These are phyloP conservation scores for Pseudococcus jackbeardsleyi DNA, from an alignment of 2,888 invertebrate species.

Conservation along the genomic window DNA sequence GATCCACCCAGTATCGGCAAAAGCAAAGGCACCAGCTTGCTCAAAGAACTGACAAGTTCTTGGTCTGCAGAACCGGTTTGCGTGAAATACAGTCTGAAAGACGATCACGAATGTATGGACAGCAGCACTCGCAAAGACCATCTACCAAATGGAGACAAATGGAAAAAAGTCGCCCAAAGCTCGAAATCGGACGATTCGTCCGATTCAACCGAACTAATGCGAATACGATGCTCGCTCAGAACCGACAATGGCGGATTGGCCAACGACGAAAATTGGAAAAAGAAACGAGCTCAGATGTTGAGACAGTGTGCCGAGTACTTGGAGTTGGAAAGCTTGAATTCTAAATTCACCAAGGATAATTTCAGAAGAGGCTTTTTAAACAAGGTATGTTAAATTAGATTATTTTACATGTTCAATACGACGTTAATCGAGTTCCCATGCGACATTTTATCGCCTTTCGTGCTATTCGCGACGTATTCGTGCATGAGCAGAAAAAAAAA, in stretches of 20 bases:
- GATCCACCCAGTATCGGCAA: not conserved
- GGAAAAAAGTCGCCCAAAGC: slow-evolving; percentile 75
- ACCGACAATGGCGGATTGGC: slow-evolving; percentile 72
- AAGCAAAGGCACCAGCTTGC: slow-evolving; percentile 53
- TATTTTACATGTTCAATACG: not conserved
- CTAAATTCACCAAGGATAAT: slow-evolving; percentile 76
- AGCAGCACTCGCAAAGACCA: not conserved
- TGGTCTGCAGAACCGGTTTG: slow-evolving; percentile 63
- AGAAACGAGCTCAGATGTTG: slow-evolving; percentile 75
- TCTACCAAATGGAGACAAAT: slow-evolving; percentile 79
- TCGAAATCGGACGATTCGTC: slow-evolving; percentile 75
- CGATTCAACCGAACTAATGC: not conserved
- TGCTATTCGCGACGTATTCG: not conserved
- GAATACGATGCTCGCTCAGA: not conserved
- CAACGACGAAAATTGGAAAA: slow-evolving; percentile 78
- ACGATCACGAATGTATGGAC: slow-evolving; percentile 58
- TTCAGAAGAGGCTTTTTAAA: slow-evolving; percentile 78
- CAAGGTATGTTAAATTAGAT: slow-evolving; percentile 74
- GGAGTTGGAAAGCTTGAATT: slow-evolving; percentile 72
- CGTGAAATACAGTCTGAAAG: slow-evolving; percentile 62
- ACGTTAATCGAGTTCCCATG: not conserved
- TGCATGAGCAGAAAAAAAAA: not conserved
- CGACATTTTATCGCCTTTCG: not conserved
- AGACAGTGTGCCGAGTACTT: slow-evolving; percentile 78
- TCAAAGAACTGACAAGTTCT: slow-evolving; percentile 58